Base-by-base conservation (phyloP, 2,888 invertebrate species). In the Lithodes maja region DNA sequence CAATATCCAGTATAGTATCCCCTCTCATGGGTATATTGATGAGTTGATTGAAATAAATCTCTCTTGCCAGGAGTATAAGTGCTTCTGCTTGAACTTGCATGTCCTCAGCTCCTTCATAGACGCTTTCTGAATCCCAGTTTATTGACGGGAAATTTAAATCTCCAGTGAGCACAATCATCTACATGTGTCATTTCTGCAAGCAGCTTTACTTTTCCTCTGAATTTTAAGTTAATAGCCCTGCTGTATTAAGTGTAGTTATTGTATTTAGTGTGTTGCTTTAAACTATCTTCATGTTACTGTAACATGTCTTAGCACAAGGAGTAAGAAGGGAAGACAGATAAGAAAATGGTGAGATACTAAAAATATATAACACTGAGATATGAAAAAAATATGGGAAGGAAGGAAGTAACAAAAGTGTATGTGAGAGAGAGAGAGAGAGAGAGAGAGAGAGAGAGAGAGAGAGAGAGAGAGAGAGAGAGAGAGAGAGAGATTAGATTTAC, bases 211-310 rank as follows among this genome's bases (percentile, higher is more conserved):
- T 80, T 80, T 15, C 54, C 9, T 80, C 52, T 80, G 17, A 80
- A 80, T 53, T 53, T 80, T 80, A 80, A n/a, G 80, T 53, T 53
- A 55, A 55, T n/a, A 80, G 80, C 3, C 80, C 61, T 2, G 54
- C 80, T 52, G 54, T 80, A 80, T 80, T 80, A 52, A 80, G 54
- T 5, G 77, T 77, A 49, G 49, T 77, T 77, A 77, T 77, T 77
- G n/a, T 77, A 49, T 77, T 49, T 33, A 2, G 33, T 12, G 49
- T 17, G 77, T 2, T 49, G 77, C 33, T 12, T 77, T 77, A 49
- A 7, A n/a, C 5, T 1, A 2, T 2, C n/a, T 54, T 5, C n/a
- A 53, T 55, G 80, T 80, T 80, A 17, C 54, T 55, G 55, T 15
- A 9, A 33, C 9, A 53, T 54, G n/a, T 80, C 33, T 33, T 33